A percentile compares a stretch with the other conserved stretches of the same genome.
Conservation (phyloP, 2,888 invertebrate species). For the Microctonus hyperodae region DNA sequence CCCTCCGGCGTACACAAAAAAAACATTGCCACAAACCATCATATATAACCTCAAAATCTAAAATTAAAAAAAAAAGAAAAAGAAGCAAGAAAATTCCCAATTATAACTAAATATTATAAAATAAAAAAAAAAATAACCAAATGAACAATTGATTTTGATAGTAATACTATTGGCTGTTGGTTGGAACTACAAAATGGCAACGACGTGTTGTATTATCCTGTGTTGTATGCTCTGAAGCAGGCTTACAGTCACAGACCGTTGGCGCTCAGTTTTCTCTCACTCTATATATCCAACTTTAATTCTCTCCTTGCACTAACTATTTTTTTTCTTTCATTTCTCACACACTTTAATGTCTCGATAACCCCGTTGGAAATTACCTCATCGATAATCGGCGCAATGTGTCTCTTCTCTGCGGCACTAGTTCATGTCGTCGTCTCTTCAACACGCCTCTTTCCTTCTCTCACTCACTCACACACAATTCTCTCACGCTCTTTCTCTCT, state of each 20-base stretch:
- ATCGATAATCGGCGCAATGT: conserved; percentile 30
- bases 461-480: conserved; percentile 28
- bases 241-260: conserved; percentile 25
- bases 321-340: conserved; percentile 9
- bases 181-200: conserved; percentile 41
- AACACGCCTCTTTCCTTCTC: conserved; percentile 36
- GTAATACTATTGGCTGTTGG: conserved; percentile 23
- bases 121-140: not conserved
- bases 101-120: not conserved
- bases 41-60: not conserved
- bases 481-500: conserved; percentile 13
- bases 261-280: conserved; percentile 32
- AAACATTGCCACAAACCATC: not conserved
- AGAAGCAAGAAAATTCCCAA: too few relatives aligned
- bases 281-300: conserved; percentile 28
- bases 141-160: conserved; percentile 13
- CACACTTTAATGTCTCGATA: conserved; percentile 27
- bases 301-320: conserved; percentile 16
- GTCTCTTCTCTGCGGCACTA: conserved; percentile 28
- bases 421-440: conserved; percentile 34
- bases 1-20: conserved; percentile 1
- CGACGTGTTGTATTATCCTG: conserved; percentile 31
- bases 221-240: conserved; percentile 11
- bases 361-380: conserved; percentile 28
- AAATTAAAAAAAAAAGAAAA: not conserved